phyloP scores from a whole-genome alignment of 1,140 invertebrate genomes.

The Ips nitidus region DNA sequence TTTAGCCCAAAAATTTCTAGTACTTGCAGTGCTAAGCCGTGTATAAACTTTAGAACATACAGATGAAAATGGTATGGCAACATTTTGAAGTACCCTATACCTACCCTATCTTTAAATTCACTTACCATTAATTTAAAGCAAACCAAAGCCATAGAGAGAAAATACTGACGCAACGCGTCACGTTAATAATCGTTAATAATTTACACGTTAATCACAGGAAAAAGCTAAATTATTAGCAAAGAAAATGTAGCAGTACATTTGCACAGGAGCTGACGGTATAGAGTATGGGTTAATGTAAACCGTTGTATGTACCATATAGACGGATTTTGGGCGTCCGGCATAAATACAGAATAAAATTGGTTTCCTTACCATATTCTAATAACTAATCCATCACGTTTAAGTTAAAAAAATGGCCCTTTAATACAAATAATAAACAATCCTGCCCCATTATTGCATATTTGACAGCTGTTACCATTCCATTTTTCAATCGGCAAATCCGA shows the following conservation, averaged over 20 bases:
- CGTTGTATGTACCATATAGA: background rate
- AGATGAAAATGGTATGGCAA: background rate
- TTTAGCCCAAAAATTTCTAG: background rate
- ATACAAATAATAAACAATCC: conserved; percentile 47
- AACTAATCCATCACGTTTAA: conserved; percentile 52
- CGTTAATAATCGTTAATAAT: conserved; percentile 13
- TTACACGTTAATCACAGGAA: conserved; percentile 18
- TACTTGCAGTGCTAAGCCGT: background rate
- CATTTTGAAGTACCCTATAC: conserved; percentile 18
- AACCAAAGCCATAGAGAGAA: too few relatives aligned
- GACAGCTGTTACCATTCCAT: conserved; percentile 49
- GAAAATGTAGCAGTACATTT: conserved; percentile 17
- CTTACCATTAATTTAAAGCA: too few relatives aligned
- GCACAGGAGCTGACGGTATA: conserved; percentile 4
- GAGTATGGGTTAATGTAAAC: conserved; percentile 1
- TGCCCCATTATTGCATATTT: conserved; percentile 52
- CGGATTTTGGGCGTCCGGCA: background rate
- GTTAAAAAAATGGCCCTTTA: conserved; percentile 48
- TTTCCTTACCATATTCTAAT: conserved; percentile 51
- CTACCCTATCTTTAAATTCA: too few relatives aligned
- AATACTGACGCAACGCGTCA: background rate
- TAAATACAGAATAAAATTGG: background rate
- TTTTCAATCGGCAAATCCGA: background rate
- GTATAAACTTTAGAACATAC: too few relatives aligned
- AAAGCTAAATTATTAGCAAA: conserved; percentile 27